Evolutionary conservation across 1,140 invertebrate genomes (phyloP).

Genomic region (Danaus plexippus): DNA sequence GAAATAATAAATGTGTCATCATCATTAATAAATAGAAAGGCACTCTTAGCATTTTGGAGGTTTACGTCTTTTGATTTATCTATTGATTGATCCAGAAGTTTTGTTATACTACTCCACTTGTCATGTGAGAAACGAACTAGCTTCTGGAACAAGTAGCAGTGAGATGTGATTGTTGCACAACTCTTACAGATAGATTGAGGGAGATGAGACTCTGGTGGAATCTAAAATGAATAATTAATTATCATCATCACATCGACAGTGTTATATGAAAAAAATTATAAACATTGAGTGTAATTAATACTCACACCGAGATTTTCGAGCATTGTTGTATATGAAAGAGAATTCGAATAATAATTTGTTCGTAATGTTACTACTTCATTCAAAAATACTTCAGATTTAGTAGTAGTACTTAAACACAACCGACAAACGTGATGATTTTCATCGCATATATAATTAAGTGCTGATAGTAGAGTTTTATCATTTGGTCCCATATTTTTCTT

Average conservation of each 20-base stretch:
- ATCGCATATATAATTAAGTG: conserved; percentile 38
- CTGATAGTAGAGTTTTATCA: conserved; percentile 23
- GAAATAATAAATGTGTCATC: conserved; percentile 34
- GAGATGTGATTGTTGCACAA: conserved; percentile 36
- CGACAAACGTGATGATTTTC: conserved; percentile 43
- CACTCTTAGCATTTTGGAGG: conserved; percentile 24
- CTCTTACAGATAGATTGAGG: conserved; percentile 40
- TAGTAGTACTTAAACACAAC: conserved; percentile 46
- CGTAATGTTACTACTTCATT: conserved; percentile 31
- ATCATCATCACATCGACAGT: too few species aligned
- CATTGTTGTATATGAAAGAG: conserved; percentile 33
- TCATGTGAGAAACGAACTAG: conserved; percentile 34
- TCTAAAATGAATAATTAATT: conserved; percentile 27
- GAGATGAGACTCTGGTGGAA: conserved; percentile 27
- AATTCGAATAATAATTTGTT: conserved; percentile 32
- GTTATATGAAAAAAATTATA: too few species aligned
- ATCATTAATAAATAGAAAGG: conserved; percentile 37
- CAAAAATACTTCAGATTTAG: conserved; percentile 25
- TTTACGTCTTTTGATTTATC: conserved; percentile 19
- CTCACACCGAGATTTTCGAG: conserved; percentile 39
- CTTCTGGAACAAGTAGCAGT: conserved; percentile 42
- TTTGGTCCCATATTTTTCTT: conserved; percentile 19
- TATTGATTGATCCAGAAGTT: conserved; percentile 25
- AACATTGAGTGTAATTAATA: conserved; percentile 9
- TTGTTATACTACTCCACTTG: conserved; percentile 31